phyloP scores from a whole-genome alignment of 2,113 vertebrate genomes.

The Polypterus senegalus region DNA sequence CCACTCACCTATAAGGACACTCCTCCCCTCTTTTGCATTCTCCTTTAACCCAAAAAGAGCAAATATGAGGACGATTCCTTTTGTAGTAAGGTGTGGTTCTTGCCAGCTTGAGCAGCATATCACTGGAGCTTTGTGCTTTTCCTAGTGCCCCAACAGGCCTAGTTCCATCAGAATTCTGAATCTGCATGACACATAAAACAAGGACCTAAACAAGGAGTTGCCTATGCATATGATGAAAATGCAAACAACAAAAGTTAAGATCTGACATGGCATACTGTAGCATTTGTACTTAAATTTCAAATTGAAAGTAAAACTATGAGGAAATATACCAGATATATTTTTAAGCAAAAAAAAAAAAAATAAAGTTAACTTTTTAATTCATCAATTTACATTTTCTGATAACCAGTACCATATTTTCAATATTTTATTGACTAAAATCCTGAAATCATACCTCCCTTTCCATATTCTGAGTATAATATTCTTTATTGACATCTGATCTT shows the following conservation, averaged over 20 bases:
- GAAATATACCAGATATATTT: no score
- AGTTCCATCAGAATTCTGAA: constrained; percentile 84
- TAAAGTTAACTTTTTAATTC: no score
- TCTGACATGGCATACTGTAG: no score
- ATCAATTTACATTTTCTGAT: no score
- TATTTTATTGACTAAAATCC: no score
- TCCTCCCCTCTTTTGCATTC: constrained; percentile 97
- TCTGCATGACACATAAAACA: constrained; percentile 40
- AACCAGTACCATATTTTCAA: no score
- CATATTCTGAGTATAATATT: constrained; percentile 97
- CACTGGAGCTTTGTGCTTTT: constrained; percentile 83
- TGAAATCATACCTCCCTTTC: constrained; percentile 76
- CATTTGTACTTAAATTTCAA: no score
- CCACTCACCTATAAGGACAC: constrained; percentile 82
- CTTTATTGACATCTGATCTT: constrained; percentile 93
- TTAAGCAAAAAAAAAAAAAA: no score
- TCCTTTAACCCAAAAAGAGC: constrained; percentile 98
- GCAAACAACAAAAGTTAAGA: not conserved
- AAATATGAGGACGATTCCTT: constrained; percentile 93
- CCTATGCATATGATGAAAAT: not conserved
- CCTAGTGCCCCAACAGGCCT: constrained; percentile 78
- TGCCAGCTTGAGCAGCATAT: constrained; percentile 93
- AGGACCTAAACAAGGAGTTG: not conserved
- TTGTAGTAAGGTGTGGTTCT: constrained; percentile 96
- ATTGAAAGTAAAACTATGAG: no score